Conservation (phyloP, 2,888 invertebrate species). For the Rhamphomyia laevipes region DNA sequence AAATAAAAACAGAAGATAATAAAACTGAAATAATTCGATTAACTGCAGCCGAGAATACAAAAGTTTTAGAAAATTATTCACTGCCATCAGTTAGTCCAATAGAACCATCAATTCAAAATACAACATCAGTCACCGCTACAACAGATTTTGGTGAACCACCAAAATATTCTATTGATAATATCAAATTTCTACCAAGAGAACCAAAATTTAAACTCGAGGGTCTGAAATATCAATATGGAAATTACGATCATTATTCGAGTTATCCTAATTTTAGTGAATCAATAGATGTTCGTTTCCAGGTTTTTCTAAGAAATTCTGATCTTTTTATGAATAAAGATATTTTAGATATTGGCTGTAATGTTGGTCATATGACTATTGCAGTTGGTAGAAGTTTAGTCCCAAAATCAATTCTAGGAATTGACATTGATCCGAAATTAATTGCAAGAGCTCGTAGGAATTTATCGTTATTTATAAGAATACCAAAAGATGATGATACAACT, state of each 20-base stretch:
- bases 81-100: no score
- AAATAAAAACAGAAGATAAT: slow-evolving; percentile 23
- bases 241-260: slow-evolving; percentile 94
- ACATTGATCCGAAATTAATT: slow-evolving; percentile 84
- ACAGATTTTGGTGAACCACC: no score
- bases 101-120: no score
- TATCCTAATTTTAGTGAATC: slow-evolving; percentile 76
- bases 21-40: not conserved
- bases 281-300: slow-evolving; percentile 71
- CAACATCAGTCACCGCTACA: no score
- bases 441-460: slow-evolving; percentile 38
- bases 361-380: slow-evolving; percentile 86
- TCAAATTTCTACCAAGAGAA: not conserved
- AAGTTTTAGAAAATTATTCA: no score
- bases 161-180: no score
- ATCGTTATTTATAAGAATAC: slow-evolving; percentile 33
- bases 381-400: slow-evolving; percentile 80
- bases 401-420: slow-evolving; percentile 79
- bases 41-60: no score
- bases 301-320: slow-evolving; percentile 65
- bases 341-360: slow-evolving; percentile 95
- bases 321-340: slow-evolving; percentile 84
- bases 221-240: slow-evolving; percentile 82
- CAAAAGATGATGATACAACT: slow-evolving; percentile 13
- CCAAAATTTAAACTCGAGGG: slow-evolving; percentile 59